Percentiles rank a stretch among this genome's conserved stretches.
These are phyloP conservation scores for Hesperophylax magnus DNA, from an alignment of 1,140 invertebrate species.

Conservation along the genomic window DNA sequence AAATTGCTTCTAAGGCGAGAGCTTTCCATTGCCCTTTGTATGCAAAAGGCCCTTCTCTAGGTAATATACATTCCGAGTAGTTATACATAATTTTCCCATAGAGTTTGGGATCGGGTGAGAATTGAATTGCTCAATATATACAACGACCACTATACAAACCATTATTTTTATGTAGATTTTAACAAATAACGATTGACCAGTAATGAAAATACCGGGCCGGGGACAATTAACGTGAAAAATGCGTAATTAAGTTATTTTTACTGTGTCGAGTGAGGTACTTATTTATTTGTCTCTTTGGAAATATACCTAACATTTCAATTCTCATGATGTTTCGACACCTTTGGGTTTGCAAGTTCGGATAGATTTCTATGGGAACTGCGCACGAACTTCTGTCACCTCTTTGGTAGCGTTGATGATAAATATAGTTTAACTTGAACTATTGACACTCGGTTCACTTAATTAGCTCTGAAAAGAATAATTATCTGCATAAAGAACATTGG, in stretches of 20 bases:
- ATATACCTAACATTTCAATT: background rate
- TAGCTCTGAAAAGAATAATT: no score
- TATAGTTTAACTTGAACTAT: no score
- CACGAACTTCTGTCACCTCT: background rate
- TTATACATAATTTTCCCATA: background rate
- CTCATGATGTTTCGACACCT: background rate
- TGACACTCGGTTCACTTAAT: no score
- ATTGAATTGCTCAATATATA: slow-evolving; percentile 11
- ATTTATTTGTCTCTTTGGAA: slow-evolving; percentile 9
- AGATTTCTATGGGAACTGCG: background rate
- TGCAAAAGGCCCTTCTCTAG: no score
- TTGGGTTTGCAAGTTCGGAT: background rate
- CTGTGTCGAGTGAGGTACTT: background rate
- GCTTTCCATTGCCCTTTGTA: no score
- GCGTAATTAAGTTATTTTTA: background rate
- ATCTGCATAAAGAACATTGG: no score
- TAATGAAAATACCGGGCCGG: background rate
- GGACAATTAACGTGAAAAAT: background rate
- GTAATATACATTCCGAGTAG: no score
- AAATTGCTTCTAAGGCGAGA: no score
- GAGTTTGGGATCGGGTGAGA: background rate
- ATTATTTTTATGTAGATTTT: slow-evolving; percentile 1
- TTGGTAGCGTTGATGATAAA: no score
- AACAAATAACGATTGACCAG: slow-evolving; percentile 1
- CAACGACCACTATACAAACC: background rate